Evolutionary conservation across 1,140 invertebrate genomes (phyloP).

Genomic region (Halyomorpha halys): DNA sequence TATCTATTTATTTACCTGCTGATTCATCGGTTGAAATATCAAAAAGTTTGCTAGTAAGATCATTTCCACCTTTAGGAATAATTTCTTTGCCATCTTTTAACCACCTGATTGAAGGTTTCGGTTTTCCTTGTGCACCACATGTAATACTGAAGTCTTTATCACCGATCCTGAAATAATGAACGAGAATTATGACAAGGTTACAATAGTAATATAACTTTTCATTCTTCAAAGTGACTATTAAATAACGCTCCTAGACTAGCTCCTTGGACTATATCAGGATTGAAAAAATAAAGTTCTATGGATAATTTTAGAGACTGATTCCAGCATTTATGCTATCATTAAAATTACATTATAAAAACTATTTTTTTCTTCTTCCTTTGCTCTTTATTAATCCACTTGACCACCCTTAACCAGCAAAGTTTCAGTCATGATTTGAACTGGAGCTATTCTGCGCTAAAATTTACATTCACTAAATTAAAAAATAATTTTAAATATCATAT

Average conservation of each 20-base stretch:
- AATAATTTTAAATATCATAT: too few relatives aligned
- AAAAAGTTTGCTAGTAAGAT: slow-evolving; percentile 58
- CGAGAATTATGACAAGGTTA: neutral
- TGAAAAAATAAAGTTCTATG: too few relatives aligned
- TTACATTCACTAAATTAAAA: neutral
- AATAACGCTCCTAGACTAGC: too few relatives aligned
- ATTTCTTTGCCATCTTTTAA: slow-evolving; percentile 73
- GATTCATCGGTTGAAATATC: slow-evolving; percentile 66
- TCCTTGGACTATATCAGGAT: too few relatives aligned
- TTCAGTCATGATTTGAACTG: too few relatives aligned
- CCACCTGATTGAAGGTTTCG: slow-evolving; percentile 72
- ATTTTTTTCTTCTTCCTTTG: too few relatives aligned
- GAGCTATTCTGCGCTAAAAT: neutral
- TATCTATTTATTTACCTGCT: slow-evolving; percentile 43
- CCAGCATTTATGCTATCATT: too few relatives aligned
- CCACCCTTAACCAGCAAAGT: too few relatives aligned
- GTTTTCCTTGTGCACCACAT: slow-evolving; percentile 78
- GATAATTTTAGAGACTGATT: too few relatives aligned
- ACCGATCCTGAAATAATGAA: slow-evolving; percentile 45
- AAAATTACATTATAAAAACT: too few relatives aligned
- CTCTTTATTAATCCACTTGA: too few relatives aligned
- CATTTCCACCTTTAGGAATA: slow-evolving; percentile 43
- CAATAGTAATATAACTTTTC: too few relatives aligned
- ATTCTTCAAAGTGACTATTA: slow-evolving; percentile 9
- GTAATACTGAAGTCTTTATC: slow-evolving; percentile 69